Base-by-base conservation (phyloP, 2,113 vertebrate genomes). In the Grus americana region DNA sequence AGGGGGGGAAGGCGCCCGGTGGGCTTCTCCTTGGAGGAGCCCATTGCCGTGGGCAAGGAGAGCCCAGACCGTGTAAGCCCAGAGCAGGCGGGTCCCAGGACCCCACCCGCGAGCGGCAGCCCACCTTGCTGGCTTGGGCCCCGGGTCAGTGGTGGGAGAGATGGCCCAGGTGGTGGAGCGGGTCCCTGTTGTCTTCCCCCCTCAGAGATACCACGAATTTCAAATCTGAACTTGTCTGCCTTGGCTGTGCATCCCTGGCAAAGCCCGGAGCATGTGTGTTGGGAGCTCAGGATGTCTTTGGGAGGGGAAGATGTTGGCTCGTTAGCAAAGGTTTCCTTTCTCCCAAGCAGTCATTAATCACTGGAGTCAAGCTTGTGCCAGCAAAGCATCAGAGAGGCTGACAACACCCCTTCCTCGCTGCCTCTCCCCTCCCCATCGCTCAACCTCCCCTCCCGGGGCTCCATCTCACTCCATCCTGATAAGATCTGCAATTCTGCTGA, bases 311-410 rank as follows among this genome's bases (percentile, higher is more conserved):
- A 27, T 78, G 63, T 44, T 94, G 95, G 95, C 95, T 95, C 38
- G 0, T 83, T 79, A 67, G 93, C 95, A 92, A 96, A 96, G 90
- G 72, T 73, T 93, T 88, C 82, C n/a, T 94, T 80, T 83, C 88
- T 94, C 93, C 92, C 50, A 16, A 88, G 79, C 70, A 3, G 34
- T 79, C 92, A 40, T 96, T 86, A 93, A 90, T 97, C 96, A 79
- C 79, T 2, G 38, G 75, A 57, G 72, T 21, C 50, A 17, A 40
- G 26, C 40, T 2, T 15, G 72, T 88, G 93, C 95, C 93, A 94
- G 90, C 42, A 42, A 12, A 76, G 85, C 80, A 24, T 12, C 23
- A 1, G 59, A 55, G 65, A 54, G 87, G 78, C 70, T 1, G 44
- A 32, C 62, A 40, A 17, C 93, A 52, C 58, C 88, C 93, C 58